These are phyloP conservation scores for Enteromius unitaeniatus DNA, from an alignment of 2,797 vertebrate genomes.

Conservation along the genomic window DNA sequence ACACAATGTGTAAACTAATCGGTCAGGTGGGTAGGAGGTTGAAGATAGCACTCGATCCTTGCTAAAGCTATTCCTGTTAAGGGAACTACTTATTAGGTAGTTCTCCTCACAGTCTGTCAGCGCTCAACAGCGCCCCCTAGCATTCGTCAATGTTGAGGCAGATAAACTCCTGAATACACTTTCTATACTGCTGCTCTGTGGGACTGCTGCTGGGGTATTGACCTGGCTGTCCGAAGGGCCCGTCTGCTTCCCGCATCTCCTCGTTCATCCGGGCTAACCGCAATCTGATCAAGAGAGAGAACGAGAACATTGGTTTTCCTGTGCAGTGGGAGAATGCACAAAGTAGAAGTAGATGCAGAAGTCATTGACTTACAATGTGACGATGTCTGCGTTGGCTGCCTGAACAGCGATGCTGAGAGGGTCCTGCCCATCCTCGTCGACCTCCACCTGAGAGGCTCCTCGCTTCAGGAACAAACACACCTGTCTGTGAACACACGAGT, in stretches of 20 bases:
- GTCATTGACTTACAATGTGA: conserved; percentile 87
- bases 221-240: conserved; percentile 89
- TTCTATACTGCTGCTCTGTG: conserved; percentile 97
- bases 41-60: conserved; percentile 4
- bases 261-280: conserved; percentile 97
- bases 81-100: not conserved
- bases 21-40: conserved; percentile 14
- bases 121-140: conserved; percentile 73
- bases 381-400: conserved; percentile 95
- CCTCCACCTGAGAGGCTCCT: conserved; percentile 89
- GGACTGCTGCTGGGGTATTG: conserved; percentile 92
- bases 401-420: conserved; percentile 92
- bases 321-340: not conserved
- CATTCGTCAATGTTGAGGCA: conserved; percentile 97
- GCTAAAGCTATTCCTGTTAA: conserved; percentile 36
- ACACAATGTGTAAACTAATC: conserved; percentile 39
- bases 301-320: not conserved
- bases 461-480: conserved; percentile 97
- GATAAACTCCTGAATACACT: conserved; percentile 99
- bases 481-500: conserved; percentile 79
- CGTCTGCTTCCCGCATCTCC: conserved; percentile 95
- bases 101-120: not conserved
- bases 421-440: conserved; percentile 91
- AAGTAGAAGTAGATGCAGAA: not conserved
- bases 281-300: conserved; percentile 76